A percentile compares a stretch with the other conserved stretches of the same genome.
Conservation (phyloP, 2,113 vertebrate species). For the Myrmecophaga tridactyla region DNA sequence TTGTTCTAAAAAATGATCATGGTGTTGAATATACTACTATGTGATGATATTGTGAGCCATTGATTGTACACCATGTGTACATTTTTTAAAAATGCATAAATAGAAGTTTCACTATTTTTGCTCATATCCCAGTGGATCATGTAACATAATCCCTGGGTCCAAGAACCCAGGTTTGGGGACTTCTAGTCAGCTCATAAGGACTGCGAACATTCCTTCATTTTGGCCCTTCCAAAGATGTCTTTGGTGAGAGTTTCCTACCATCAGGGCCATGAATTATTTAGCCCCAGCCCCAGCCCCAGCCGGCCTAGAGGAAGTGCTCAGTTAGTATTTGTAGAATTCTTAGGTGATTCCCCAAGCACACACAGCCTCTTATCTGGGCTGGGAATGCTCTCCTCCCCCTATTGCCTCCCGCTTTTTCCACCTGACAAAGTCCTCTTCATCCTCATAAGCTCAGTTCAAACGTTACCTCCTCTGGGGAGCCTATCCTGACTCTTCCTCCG, state of each 20-base stretch:
- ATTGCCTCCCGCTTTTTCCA: not conserved
- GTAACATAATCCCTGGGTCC: not conserved
- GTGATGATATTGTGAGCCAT: too few relatives aligned
- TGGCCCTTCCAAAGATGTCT: not conserved
- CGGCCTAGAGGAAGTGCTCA: too few relatives aligned
- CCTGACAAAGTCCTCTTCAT: not conserved
- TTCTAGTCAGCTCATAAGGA: not conserved
- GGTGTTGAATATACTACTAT: too few relatives aligned
- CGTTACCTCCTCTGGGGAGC: not conserved
- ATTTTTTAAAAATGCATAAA: not conserved
- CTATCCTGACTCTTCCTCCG: not conserved
- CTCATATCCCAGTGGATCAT: not conserved
- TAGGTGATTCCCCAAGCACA: not conserved
- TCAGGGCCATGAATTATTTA: not conserved
- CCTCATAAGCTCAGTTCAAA: slow-evolving; percentile 11
- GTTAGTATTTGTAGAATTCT: not conserved
- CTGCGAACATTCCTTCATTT: not conserved
- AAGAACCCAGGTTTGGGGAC: not conserved
- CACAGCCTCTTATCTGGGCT: not conserved
- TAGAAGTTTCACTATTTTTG: not conserved
- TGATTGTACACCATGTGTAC: too few relatives aligned
- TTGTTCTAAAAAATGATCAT: too few relatives aligned
- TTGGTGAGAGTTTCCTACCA: not conserved
- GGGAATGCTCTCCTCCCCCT: not conserved
- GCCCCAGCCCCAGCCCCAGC: not conserved